Evolutionary conservation across 2,888 invertebrate species (phyloP), one percentile per base, ranked within the genome.

Genomic region (Phalera bucephala): DNA sequence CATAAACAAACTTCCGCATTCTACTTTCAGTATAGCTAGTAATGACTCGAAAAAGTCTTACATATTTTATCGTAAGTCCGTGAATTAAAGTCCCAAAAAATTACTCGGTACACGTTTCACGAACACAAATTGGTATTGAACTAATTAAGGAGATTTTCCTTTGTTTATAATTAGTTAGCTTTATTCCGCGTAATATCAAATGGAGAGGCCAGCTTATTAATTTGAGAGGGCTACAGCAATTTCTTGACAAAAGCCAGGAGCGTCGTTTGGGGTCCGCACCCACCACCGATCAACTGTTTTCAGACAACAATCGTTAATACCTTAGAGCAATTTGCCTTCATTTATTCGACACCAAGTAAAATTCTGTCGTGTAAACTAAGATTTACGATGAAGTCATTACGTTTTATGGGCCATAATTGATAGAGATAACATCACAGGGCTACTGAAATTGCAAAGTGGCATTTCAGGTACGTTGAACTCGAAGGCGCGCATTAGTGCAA

Each of bases 301-400:
- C 52, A 63, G 65, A 70, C 70, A 72, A 71, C 45, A 65, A 61
- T 76, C 75, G 79, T 80, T 80, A 80, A 74, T 74, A 72, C 69
- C 61, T 63, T 47, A 65, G 36, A 47, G 76, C 69, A 80, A 84
- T 83, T 80, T 72, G 75, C 74, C 72, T 76, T 71, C 80, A 84
- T 83, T 86, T 84, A 85, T 83, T 81, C 80, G 81, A 77, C 83
- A 83, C 81, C 76, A 71, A 79, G 76, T 71, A 79, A 82, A 83
- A 80, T 80, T 76, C 77, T 84, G 84, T 85, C 86, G 84, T 83
- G 82, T 85, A 83, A 73, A 76, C 67, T 71, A 72, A 85, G 86
- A 86, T 87, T 86, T 86, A 87, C 84, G 87, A 87, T 87, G 83
- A 84, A 87, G 87, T 83, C 87, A 87, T 87, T 87, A 86, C 77